These are phyloP conservation scores for Pelecanus crispus DNA, from an alignment of 2,113 vertebrate genomes.

Conservation along the genomic window DNA sequence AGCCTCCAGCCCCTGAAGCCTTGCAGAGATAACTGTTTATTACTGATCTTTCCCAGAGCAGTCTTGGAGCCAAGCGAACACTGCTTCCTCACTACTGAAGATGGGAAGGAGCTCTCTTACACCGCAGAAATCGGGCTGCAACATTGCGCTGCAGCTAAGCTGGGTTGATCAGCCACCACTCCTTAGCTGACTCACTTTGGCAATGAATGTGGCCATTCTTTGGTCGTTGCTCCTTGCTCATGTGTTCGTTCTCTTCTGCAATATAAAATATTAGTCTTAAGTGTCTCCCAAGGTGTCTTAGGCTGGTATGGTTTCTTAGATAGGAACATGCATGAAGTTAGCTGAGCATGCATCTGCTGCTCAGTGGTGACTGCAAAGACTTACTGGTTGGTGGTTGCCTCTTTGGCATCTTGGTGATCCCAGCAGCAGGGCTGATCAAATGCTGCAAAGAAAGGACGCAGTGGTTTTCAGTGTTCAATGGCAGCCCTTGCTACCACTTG, in stretches of 20 bases:
- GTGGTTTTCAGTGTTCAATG: neutral
- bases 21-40: neutral
- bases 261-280: neutral
- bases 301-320: neutral
- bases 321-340: neutral
- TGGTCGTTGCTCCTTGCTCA: neutral
- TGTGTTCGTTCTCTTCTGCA: neutral
- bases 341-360: neutral
- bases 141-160: neutral
- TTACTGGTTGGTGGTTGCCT: neutral
- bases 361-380: neutral
- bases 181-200: neutral
- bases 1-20: neutral
- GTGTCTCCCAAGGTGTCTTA: neutral
- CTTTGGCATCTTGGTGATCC: neutral
- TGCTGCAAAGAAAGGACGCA: neutral
- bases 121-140: neutral
- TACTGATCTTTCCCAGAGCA: neutral
- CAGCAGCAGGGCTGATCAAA: neutral
- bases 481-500: neutral
- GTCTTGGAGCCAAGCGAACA: neutral
- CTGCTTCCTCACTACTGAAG: neutral
- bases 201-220: too few species aligned
- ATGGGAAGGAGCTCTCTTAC: neutral
- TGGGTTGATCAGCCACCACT: neutral